Evolutionary conservation across 2,888 invertebrate species (phyloP), one percentile per base, ranked within the genome.

Genomic region (Campoplex capitator): DNA sequence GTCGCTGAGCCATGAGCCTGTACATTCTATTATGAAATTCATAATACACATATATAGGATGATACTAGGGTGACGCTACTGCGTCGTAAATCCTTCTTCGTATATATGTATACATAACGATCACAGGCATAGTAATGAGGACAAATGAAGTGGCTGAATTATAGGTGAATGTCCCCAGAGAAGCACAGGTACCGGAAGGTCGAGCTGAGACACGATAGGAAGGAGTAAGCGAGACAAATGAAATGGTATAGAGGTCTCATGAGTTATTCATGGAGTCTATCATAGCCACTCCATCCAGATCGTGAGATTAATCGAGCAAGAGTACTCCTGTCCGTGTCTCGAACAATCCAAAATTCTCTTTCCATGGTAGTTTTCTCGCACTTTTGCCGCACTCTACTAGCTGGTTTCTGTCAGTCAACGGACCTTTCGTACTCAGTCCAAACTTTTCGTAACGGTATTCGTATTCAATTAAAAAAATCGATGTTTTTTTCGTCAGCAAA

Each of bases 61-160:
- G 42, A 8, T 1, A 42, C 42, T 42, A 38, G 16, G 45, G 28
- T 78, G 76, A 45, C 35, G 68, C 68, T 73, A 65, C 62, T 84
- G 77, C 54, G 88, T 89, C 91, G 91, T 93, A 92, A 92, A 93
- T 93, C 91, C 90, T 91, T 90, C 90, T n/a, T 32, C 28, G 16
- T 77, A 51, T 67, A 91, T 92, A 58, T 58, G 28, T 58, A 32
- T 28, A 58, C 28, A 58, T 92, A 93, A 93, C 91, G 93, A 93
- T 93, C 42, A 93, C 42, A 91, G 91, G 92, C 93, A 92, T 92
- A 93, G 92, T 93, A 93, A 93, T 93, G 93, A 93, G 93, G 93
- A 93, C 93, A 93, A 93, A 93, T 93, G 93, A 93, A 93, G 93
- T 93, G 92, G 91, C 93, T 92, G 92, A 93, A 93, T 93, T 93